Evolutionary conservation across 2,797 vertebrate species (phyloP).

Genomic region (Malacoctenus gilli): DNA sequence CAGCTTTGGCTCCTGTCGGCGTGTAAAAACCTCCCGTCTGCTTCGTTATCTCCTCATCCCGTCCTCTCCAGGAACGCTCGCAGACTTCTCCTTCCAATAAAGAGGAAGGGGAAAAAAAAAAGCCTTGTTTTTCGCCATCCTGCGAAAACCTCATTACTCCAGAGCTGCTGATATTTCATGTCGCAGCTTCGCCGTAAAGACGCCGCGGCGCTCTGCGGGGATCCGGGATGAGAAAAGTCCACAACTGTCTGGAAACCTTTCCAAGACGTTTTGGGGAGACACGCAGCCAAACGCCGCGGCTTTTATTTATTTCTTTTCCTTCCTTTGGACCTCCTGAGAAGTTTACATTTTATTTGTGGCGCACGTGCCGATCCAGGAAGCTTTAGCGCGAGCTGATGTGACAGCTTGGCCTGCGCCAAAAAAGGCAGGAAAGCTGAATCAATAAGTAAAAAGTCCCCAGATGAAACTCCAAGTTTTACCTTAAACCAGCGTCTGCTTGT

Average conservation of each 20-base stretch:
- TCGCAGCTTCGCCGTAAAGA: slow-evolving; percentile 17
- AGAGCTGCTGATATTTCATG: slow-evolving; percentile 22
- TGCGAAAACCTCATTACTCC: slow-evolving; percentile 38
- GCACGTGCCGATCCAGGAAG: no score
- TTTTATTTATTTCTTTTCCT: no score
- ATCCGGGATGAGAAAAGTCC: slow-evolving; percentile 32
- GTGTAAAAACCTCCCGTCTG: slow-evolving; percentile 72
- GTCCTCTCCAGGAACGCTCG: slow-evolving; percentile 61
- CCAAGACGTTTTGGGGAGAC: slow-evolving; percentile 9
- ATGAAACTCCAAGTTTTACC: no score
- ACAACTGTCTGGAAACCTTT: slow-evolving; percentile 48
- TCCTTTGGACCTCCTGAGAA: slow-evolving; percentile 20
- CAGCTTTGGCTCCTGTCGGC: slow-evolving; percentile 55
- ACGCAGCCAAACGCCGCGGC: background rate
- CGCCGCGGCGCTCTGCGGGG: slow-evolving; percentile 25
- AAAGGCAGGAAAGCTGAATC: no score
- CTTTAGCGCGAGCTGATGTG: no score
- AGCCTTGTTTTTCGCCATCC: slow-evolving; percentile 32
- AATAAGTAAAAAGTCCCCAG: no score
- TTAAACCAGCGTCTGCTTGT: no score
- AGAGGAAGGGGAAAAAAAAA: slow-evolving; percentile 1
- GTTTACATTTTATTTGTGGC: no score
- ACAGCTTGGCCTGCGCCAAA: no score
- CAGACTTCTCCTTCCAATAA: slow-evolving; percentile 53
- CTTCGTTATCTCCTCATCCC: slow-evolving; percentile 67